These are phyloP conservation scores for Pseudoips prasinana DNA, from an alignment of 2,888 invertebrate genomes.

Conservation along the genomic window DNA sequence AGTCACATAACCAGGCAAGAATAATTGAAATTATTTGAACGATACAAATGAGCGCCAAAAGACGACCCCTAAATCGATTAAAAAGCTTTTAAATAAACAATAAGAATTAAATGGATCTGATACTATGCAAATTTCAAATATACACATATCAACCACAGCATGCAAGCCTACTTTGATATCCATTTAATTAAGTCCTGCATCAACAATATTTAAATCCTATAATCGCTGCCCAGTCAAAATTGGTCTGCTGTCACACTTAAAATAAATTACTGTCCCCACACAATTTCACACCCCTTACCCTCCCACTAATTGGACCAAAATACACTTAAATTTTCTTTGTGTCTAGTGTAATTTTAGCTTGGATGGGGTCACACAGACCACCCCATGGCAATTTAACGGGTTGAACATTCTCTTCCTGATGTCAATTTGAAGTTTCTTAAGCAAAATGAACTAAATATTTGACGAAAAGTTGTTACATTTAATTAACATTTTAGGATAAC, in stretches of 20 bases:
- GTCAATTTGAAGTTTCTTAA: conserved; percentile 48
- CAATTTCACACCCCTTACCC: conserved; percentile 70
- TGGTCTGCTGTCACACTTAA: conserved; percentile 61
- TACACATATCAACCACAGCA: too few species aligned
- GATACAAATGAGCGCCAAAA: too few species aligned
- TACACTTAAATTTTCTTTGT: conserved; percentile 77
- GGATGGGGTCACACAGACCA: conserved; percentile 60
- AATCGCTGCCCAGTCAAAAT: conserved; percentile 45
- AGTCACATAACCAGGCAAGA: too few species aligned
- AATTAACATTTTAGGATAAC: conserved; percentile 30
- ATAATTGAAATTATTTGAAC: too few species aligned
- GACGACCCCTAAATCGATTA: too few species aligned
- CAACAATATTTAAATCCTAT: conserved; percentile 27
- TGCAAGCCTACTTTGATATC: too few species aligned
- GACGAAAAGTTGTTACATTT: conserved; percentile 32
- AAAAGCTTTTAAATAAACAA: too few species aligned
- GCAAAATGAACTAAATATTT: conserved; percentile 53
- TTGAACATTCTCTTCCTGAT: conserved; percentile 46
- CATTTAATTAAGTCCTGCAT: conserved; percentile 2
- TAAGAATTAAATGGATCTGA: too few species aligned
- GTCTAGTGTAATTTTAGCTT: conserved; percentile 71
- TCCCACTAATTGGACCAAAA: conserved; percentile 73
- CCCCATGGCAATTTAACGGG: conserved; percentile 67
- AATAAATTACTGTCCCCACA: conserved; percentile 67
- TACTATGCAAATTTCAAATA: too few species aligned